Evolutionary conservation across 2,797 vertebrate species (phyloP), one percentile per base, ranked within the genome.

Genomic region (Gallinago stenura): DNA sequence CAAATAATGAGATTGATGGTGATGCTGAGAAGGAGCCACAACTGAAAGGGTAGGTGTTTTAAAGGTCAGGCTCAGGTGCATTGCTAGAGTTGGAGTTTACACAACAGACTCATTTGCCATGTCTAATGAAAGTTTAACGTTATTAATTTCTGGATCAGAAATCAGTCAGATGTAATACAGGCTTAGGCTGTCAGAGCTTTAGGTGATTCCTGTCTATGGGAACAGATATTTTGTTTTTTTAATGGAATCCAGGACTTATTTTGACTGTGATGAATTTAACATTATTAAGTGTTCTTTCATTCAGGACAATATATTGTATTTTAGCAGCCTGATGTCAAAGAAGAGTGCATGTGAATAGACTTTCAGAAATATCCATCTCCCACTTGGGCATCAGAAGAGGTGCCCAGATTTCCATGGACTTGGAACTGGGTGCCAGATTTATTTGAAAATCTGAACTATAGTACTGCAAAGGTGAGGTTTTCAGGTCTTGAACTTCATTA

Each of bases 381-480:
- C 58, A 54, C 8, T 5, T 60, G 31, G 14, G 26, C 21, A 73
- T 48, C 60, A 66, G 39, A 86, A 86, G 31, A 37, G 4, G 16
- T 70, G 75, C 30, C n/a, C 28, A 53, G 39, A 66, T 56, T 51
- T 66, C 77, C 61, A 80, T 9, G 10, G 6, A 16, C 12, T 43
- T n/a, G 16, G 51, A 79, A 66, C 0, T 19, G 31, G 1, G 4
- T 80, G 24, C 6, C 0, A 0, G 18, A 10, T 58, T 85, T 72
- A 48, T 45, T 69, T 60, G 43, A 87, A 60, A 94, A 71, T 56
- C 22, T 85, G 39, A 16, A 76, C 33, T 45, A 31, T 89, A 43
- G 6, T 46, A 15, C 31, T 54, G n/a, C 51, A 90, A 77, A 78
- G 19, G 15, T 64, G 46, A 80, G 12, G 35, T 51, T 76, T 71